Base-by-base conservation (phyloP, 2,888 invertebrate genomes). In the Amiota communis region DNA sequence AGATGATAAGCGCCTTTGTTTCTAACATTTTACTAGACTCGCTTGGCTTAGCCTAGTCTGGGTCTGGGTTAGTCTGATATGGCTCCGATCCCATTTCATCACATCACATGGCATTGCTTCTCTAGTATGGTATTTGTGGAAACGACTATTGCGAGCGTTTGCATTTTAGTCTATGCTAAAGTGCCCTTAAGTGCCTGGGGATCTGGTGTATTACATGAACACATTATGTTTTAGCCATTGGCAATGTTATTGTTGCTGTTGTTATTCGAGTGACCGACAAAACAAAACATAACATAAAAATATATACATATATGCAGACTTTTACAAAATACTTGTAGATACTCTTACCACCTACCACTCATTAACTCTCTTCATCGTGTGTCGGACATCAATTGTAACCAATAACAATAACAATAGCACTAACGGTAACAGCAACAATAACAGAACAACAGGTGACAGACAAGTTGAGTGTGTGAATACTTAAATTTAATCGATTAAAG, bases 111-210 rank as follows among this genome's bases (percentile, higher is more conserved):
- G 23, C 23, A 23, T 23, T 1, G 23, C 23, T 2, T 23, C 23
- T 1, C n/a, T 47, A 47, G 46, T 59, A 46, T 13, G 46, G 15
- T 49, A 13, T 59, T 70, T 78, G 75, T 81, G 68, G 74, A 23
- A 23, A 23, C 23, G 23, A 23, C 23, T 23, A 23, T 23, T 23
- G 1, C 23, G 72, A 71, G 61, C 67, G 72, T 72, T 72, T 76
- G 70, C 76, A 71, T 75, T 73, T 79, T 76, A 71, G 78, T 75
- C 78, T 78, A 77, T 77, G 76, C 82, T 78, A 83, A 85, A 84
- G 86, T 82, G 86, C 82, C 84, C 84, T 83, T 86, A 86, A 84
- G 84, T 85, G 85, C 78, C 79, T 74, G 68, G 36, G 79, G 81
- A 80, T 78, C 76, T 81, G 79, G 71, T 48, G 56, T 75, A 82